Base-by-base conservation (phyloP, 2,888 invertebrate genomes). In the Nesidiocoris tenuis region DNA sequence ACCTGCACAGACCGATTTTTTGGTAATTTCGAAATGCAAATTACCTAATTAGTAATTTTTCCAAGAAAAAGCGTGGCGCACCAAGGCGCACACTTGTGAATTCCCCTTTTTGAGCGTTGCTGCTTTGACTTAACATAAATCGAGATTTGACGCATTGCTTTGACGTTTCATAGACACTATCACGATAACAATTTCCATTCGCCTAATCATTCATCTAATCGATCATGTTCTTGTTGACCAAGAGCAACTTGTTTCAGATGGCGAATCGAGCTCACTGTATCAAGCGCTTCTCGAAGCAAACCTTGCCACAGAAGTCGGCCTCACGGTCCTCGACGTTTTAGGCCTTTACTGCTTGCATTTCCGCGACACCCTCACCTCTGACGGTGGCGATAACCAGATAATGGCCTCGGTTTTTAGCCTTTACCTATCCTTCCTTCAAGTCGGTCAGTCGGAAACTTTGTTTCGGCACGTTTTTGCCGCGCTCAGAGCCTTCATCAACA, bases 391-490 rank as follows among this genome's bases (percentile, higher is more conserved):
- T 80, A 92, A 94, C 80, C 87, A 89, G 1, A 87, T 94, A 21
- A 91, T 96, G 85, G 90, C 90, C 55, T 90, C 92, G 80, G 87
- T 96, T 21, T 93, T 96, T 65, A 90, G 91, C 78, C 90, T 97
- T 55, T 95, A 95, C 83, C 84, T 97, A 71, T 89, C 90, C n/a
- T 90, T 96, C 80, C 86, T 97, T 71, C 92, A 93, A 84, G 88
- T 92, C 59, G 93, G 95, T 1, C 97, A 97, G 83, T 96, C 96
- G 63, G 97, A 98, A 83, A 90, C 88, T 1, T 86, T 98, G 63
- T 91, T 95, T 80, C 91, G 92, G 81, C 97, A 98, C 82, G 90
- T 96, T 19, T 96, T 98, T 83, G 96, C 96, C 1, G 92, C 95
- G 0, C 85, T 98, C 66, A 87, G 97, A 79, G 92, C 95, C 0